phyloP scores from a whole-genome alignment of 2,113 vertebrate species.

The Xenotilapia leptura region DNA sequence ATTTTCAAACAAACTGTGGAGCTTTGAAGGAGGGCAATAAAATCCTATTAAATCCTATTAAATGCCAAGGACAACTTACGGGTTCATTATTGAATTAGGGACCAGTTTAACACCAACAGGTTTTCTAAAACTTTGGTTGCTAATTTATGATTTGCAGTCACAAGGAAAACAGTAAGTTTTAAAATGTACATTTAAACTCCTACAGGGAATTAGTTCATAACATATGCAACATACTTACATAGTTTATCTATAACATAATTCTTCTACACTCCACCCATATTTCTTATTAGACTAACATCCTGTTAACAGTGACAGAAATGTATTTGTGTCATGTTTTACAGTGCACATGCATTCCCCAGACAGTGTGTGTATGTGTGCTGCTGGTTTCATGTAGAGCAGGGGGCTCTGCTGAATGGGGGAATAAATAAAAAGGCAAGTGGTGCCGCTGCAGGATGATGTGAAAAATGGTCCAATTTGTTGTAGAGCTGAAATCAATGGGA shows the following conservation, averaged over 20 bases:
- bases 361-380: neutral
- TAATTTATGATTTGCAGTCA: neutral
- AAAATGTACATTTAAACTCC: neutral
- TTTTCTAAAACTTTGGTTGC: neutral
- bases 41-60: neutral
- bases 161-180: neutral
- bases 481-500: constrained; percentile 60
- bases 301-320: neutral
- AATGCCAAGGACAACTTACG: neutral
- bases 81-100: neutral
- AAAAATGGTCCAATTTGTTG: constrained; percentile 60
- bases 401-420: constrained; percentile 6
- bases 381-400: neutral
- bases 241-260: neutral
- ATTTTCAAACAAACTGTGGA: neutral
- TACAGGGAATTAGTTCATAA: neutral
- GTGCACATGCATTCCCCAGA: neutral
- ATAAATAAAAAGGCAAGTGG: constrained; percentile 49
- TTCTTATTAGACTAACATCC: neutral
- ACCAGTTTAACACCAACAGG: neutral
- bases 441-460: constrained; percentile 7
- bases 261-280: neutral
- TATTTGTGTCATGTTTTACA: neutral
- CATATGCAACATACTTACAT: neutral
- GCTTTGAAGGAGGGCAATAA: neutral